phyloP scores from a whole-genome alignment of 2,888 invertebrate genomes.

The Agrotis clavis region DNA sequence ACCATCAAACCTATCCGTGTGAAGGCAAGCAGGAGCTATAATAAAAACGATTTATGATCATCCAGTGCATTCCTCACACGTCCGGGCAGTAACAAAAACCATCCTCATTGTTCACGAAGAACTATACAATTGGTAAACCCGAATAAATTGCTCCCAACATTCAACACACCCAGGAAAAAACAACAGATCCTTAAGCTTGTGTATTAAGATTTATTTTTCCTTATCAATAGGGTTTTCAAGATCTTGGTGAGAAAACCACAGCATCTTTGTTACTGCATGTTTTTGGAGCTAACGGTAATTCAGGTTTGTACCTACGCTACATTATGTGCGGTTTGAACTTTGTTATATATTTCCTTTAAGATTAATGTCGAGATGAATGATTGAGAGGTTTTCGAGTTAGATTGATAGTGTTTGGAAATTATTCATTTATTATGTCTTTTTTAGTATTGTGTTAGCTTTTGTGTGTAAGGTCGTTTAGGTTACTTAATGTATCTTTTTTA shows the following conservation, averaged over 20 bases:
- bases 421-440: slow-evolving; percentile 43
- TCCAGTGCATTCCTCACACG: slow-evolving; percentile 60
- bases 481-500: not conserved
- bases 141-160: slow-evolving; percentile 65
- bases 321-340: slow-evolving; percentile 58
- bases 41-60: slow-evolving; percentile 60
- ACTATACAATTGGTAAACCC: slow-evolving; percentile 70
- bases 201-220: slow-evolving; percentile 44
- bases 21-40: slow-evolving; percentile 40
- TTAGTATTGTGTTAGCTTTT: not conserved
- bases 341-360: slow-evolving; percentile 53
- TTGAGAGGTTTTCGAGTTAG: slow-evolving; percentile 30
- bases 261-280: slow-evolving; percentile 79
- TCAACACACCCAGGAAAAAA: slow-evolving; percentile 6
- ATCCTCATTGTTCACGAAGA: slow-evolving; percentile 74
- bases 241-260: slow-evolving; percentile 67
- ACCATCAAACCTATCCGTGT: slow-evolving; percentile 20
- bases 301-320: slow-evolving; percentile 77
- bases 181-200: slow-evolving; percentile 25
- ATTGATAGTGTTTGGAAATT: slow-evolving; percentile 7
- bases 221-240: not conserved
- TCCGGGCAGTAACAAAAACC: slow-evolving; percentile 57
- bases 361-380: slow-evolving; percentile 34
- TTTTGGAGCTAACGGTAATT: slow-evolving; percentile 84
- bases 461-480: not conserved